A percentile compares a stretch with the other conserved stretches of the same genome.
Conservation (phyloP, 2,113 vertebrate species). For the Acanthisitta chloris region DNA sequence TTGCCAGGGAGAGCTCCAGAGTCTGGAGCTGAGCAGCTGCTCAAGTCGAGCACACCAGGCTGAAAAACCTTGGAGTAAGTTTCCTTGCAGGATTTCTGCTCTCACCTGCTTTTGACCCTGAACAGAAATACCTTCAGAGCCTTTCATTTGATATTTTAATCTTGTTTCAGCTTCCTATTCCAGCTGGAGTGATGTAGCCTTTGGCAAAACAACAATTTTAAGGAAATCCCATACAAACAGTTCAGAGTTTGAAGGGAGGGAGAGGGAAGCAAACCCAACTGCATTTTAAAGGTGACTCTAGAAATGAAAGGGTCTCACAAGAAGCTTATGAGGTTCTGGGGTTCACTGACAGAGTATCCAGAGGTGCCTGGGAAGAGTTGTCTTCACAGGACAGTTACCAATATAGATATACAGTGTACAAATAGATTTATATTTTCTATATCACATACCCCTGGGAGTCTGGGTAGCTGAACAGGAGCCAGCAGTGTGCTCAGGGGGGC, state of each 20-base stretch:
- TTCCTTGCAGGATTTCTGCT: background rate
- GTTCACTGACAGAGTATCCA: background rate
- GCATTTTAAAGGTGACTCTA: background rate
- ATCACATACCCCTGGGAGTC: too few relatives aligned
- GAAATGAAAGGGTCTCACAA: background rate
- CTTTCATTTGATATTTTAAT: background rate
- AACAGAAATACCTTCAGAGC: background rate
- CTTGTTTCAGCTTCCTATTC: background rate
- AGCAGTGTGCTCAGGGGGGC: too few relatives aligned
- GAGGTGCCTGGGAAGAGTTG: background rate
- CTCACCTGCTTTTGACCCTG: background rate
- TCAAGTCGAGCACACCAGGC: background rate
- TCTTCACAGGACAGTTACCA: background rate
- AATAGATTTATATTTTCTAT: too few relatives aligned
- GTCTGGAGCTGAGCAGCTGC: background rate
- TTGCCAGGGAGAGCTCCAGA: background rate
- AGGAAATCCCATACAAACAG: background rate
- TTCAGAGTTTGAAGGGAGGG: background rate
- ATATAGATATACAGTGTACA: too few relatives aligned
- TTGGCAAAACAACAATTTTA: background rate
- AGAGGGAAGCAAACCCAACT: background rate
- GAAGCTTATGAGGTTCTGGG: background rate
- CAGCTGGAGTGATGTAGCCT: background rate
- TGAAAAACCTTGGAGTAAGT: background rate
- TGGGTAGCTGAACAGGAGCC: too few relatives aligned